Percentiles rank a stretch among this genome's conserved stretches.
These are phyloP conservation scores for Eira barbara DNA, from an alignment of 2,113 vertebrate genomes.

Conservation along the genomic window DNA sequence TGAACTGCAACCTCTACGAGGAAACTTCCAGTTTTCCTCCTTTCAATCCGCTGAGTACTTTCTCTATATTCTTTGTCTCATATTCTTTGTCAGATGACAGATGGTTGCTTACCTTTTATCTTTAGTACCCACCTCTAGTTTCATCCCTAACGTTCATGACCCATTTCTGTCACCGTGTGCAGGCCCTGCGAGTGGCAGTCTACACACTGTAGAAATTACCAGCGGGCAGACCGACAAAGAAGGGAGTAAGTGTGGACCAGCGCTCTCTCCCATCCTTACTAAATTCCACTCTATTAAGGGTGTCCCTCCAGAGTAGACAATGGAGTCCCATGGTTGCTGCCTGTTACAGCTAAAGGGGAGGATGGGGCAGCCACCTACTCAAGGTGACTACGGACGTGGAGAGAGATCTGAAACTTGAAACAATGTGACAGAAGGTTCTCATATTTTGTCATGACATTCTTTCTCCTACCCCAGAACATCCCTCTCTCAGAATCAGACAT, in stretches of 20 bases:
- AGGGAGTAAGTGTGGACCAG: background rate
- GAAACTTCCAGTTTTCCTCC: background rate
- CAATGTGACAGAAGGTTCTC: background rate
- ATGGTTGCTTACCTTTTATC: background rate
- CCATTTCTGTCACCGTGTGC: background rate
- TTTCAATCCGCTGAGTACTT: background rate
- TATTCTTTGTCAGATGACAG: background rate
- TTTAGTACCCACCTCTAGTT: background rate
- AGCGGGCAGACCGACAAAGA: background rate
- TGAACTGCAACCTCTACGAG: background rate
- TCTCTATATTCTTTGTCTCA: background rate
- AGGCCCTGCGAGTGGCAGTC: background rate
- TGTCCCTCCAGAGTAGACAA: background rate
- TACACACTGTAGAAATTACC: background rate
- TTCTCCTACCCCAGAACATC: background rate
- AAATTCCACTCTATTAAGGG: background rate
- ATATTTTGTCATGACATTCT: background rate
- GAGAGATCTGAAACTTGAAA: background rate
- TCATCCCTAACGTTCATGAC: background rate
- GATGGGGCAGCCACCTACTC: background rate
- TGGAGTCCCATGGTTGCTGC: background rate
- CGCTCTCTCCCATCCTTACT: background rate
- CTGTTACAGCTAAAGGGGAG: background rate
- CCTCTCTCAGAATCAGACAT: background rate
- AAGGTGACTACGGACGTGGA: background rate